Percentiles rank a stretch among this genome's conserved stretches.
These are phyloP conservation scores for Chrysaora quinquecirrha DNA, from an alignment of 30 jellyfish, hydroid and myxozoan genomes.

Conservation along the genomic window DNA sequence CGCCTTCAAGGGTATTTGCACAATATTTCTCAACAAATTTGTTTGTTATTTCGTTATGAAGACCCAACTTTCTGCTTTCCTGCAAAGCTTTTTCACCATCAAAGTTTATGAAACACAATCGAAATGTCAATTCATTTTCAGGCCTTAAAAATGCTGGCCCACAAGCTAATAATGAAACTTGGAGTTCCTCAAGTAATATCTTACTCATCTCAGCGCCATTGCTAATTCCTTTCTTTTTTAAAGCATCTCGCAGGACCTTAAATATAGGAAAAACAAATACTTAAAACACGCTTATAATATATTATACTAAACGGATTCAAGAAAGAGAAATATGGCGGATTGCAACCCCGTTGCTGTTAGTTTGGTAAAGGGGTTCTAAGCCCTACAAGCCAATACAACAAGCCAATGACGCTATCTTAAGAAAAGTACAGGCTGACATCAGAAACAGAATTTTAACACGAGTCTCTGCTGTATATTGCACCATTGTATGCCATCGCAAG, in stretches of 20 bases:
- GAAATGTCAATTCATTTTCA: slow-evolving; percentile 43
- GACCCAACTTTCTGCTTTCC: slow-evolving; percentile 44
- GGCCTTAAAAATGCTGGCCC: slow-evolving; percentile 71
- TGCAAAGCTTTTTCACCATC: slow-evolving; percentile 58
- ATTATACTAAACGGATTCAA: too few species aligned
- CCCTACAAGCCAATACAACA: too few species aligned
- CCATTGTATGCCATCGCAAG: too few species aligned
- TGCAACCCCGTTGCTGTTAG: too few species aligned
- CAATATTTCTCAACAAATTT: slow-evolving; percentile 38
- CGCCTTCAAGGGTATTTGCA: slow-evolving; percentile 31
- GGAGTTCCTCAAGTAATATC: slow-evolving; percentile 28
- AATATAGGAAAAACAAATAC: neutral
- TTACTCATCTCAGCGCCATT: slow-evolving; percentile 40
- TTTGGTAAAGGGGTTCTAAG: too few species aligned
- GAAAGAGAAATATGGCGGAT: too few species aligned
- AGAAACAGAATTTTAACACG: too few species aligned
- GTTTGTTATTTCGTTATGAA: slow-evolving; percentile 9
- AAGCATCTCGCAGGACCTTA: slow-evolving; percentile 41
- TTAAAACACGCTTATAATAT: too few species aligned
- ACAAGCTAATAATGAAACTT: slow-evolving; percentile 53
- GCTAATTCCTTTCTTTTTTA: slow-evolving; percentile 37
- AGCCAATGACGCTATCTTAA: too few species aligned
- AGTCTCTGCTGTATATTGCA: too few species aligned
- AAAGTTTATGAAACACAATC: slow-evolving; percentile 52
- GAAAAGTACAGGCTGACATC: too few species aligned